Base-by-base conservation (phyloP, 53 echinoderm and acorn worm genomes). In the Patiria pectinifera region DNA sequence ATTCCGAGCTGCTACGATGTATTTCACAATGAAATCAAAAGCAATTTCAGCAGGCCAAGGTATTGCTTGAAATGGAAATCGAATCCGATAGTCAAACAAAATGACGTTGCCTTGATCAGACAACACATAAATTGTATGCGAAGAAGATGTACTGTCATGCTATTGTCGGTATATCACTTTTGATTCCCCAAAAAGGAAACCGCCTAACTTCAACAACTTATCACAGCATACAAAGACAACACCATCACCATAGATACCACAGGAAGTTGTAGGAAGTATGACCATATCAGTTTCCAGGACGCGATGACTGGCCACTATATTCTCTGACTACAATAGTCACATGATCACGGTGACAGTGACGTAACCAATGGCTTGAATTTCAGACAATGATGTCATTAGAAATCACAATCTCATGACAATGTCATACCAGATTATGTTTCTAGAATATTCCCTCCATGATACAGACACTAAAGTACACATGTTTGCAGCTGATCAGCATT, bases 261-360 rank as follows among this genome's bases (percentile, higher is more conserved):
- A 74, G 74, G 74, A 74, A 74, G 24, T 74, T 23, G 74, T 74
- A 22, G 24, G 70, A 74, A 74, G 24, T 74, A 74, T 74, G 24
- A 23, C 24, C 3, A 74, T 21, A 74, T 4, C 24, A 6, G 4
- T 24, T 23, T 74, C 74, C n/a, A 24, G 22, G 10, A 74, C 11
- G 24, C 19, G 22, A 74, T 21, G 19, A 66, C 15, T 66, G 15
- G 3, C 21, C 26, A 24, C 19, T 74, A 23, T 74, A 22, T 23
- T 74, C 11, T 74, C 18, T 18, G n/a, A 18, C 19, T 66, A 66
- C 19, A 66, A 72, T 24, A 74, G 24, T 24, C 74, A 74, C 74
- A 74, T 74, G 74, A 74, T 21, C 24, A 24, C 21, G 19, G 60
- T 3, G 16, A 70, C 16, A 14, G 10, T 69, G 69, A 69, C 74